phyloP scores from a whole-genome alignment of 2,113 vertebrate species.

The Xenopus laevis region DNA sequence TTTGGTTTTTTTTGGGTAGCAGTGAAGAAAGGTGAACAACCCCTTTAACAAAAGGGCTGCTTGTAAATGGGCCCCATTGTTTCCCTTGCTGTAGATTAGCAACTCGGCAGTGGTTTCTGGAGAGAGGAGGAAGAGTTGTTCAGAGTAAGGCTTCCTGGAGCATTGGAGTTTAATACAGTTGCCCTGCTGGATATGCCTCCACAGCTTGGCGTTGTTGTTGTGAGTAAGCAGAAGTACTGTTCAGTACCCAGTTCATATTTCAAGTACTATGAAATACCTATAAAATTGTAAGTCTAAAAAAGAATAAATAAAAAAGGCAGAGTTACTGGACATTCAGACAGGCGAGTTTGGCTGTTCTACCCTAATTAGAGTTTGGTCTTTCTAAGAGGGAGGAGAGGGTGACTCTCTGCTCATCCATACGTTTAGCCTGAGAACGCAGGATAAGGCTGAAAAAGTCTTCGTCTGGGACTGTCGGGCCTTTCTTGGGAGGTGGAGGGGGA shows the following conservation, averaged over 20 bases:
- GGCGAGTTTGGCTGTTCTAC: background rate
- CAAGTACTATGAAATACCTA: slow-evolving; percentile 33
- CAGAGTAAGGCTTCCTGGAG: background rate
- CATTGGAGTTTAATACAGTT: background rate
- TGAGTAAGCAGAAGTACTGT: background rate
- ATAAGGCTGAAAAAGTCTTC: slow-evolving; percentile 98
- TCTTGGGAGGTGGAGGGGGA: slow-evolving; percentile 72
- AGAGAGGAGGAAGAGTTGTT: background rate
- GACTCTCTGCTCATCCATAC: slow-evolving; percentile 94
- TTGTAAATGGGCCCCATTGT: background rate
- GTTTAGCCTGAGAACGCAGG: slow-evolving; percentile 88
- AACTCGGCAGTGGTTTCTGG: background rate
- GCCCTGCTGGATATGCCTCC: background rate
- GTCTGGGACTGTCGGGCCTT: slow-evolving; percentile 87
- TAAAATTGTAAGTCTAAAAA: background rate
- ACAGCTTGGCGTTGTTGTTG: background rate
- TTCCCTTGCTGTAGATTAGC: background rate
- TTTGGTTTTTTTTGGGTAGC: too few species aligned
- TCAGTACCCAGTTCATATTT: background rate
- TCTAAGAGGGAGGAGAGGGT: slow-evolving; percentile 54
- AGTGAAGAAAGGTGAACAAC: too few species aligned
- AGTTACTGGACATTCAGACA: background rate
- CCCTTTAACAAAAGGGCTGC: background rate
- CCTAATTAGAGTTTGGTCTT: slow-evolving; percentile 63
- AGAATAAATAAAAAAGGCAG: background rate